Percentiles rank a stretch among this genome's conserved stretches.
These are phyloP conservation scores for Eupithecia centaureata DNA, from an alignment of 2,888 invertebrate species.

Conservation along the genomic window DNA sequence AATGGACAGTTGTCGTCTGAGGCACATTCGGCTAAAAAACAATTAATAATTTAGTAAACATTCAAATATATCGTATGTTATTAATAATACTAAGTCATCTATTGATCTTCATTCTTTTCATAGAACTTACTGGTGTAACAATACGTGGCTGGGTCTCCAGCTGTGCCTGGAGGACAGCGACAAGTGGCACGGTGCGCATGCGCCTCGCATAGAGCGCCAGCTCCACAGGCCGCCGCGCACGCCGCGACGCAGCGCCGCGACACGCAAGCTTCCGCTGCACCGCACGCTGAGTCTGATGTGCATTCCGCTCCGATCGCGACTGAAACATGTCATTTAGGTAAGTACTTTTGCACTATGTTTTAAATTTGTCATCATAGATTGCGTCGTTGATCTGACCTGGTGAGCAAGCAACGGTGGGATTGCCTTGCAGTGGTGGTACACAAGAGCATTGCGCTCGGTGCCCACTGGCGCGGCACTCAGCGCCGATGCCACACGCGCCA, in stretches of 20 bases:
- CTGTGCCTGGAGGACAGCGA: constrained; percentile 92
- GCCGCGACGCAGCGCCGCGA: constrained; percentile 92
- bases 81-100: background rate
- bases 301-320: constrained; percentile 86
- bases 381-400: constrained; percentile 54
- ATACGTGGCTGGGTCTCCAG: constrained; percentile 92
- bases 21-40: constrained; percentile 89
- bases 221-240: constrained; percentile 92
- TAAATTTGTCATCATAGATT: background rate
- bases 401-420: constrained; percentile 93
- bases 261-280: constrained; percentile 90
- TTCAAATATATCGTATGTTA: background rate
- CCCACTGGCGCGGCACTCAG: constrained; percentile 89
- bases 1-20: constrained; percentile 92
- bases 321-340: constrained; percentile 43
- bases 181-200: constrained; percentile 92
- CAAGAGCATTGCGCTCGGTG: constrained; percentile 92
- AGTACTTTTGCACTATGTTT: background rate
- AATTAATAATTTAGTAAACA: background rate
- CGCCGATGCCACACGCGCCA: constrained; percentile 89
- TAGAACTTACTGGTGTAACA: constrained; percentile 92
- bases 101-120: background rate
- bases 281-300: constrained; percentile 89
- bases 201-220: constrained; percentile 91
- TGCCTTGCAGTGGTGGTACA: constrained; percentile 88